These are phyloP conservation scores for Chelidonichthys spinosus DNA, from an alignment of 2,797 vertebrate species.

Conservation along the genomic window DNA sequence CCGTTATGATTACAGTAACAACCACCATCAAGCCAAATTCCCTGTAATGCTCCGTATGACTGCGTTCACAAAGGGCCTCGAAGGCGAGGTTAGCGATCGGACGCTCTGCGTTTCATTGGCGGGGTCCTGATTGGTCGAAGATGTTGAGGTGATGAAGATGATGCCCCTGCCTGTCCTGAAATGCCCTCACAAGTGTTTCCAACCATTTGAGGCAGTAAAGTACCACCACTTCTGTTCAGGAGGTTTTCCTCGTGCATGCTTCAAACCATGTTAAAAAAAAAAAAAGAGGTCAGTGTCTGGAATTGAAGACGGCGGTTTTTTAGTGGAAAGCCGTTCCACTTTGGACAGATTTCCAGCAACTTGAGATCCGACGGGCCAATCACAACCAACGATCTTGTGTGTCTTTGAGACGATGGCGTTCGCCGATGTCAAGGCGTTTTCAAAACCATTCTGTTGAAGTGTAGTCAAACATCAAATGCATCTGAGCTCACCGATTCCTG, in stretches of 20 bases:
- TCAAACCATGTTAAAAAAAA: no score
- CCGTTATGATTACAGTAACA: constrained; percentile 55
- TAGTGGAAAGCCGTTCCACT: not conserved
- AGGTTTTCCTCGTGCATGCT: not conserved
- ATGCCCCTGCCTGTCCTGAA: not conserved
- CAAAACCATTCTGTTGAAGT: no score
- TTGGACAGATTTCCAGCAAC: no score
- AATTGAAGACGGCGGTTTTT: not conserved
- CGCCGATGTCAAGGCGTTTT: no score
- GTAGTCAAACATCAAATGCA: no score
- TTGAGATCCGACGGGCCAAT: no score
- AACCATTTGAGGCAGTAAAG: not conserved
- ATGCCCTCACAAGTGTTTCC: not conserved
- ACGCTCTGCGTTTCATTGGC: not conserved
- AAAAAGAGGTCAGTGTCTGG: not conserved
- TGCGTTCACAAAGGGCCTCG: not conserved
- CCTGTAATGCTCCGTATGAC: constrained; percentile 41
- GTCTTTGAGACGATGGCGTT: no score
- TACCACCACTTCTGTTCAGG: not conserved
- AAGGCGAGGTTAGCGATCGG: constrained; percentile 21
- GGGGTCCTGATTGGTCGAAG: not conserved
- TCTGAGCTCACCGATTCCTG: no score
- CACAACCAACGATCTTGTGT: no score
- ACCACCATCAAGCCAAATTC: constrained; percentile 37
- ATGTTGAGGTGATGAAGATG: not conserved